These are phyloP conservation scores for Araneus ventricosus DNA, from an alignment of 1,140 invertebrate genomes.

Conservation along the genomic window DNA sequence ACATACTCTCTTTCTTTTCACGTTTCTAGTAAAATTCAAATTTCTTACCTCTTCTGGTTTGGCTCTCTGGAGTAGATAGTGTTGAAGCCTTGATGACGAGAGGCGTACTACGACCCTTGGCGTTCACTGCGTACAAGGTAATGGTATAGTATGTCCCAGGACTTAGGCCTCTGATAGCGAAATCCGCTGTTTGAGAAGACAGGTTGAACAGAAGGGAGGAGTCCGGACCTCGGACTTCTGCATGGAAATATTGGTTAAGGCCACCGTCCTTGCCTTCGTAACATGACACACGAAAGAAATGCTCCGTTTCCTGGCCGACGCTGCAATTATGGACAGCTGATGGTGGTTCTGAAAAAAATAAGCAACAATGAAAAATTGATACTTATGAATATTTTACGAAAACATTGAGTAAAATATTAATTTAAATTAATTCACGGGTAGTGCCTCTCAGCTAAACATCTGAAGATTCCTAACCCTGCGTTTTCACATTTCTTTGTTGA, in stretches of 20 bases:
- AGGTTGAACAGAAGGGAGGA: slow-evolving; percentile 51
- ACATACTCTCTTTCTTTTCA: neutral
- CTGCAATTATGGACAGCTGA: slow-evolving; percentile 77
- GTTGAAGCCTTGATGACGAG: slow-evolving; percentile 74
- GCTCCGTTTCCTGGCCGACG: slow-evolving; percentile 76
- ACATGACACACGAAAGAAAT: slow-evolving; percentile 76
- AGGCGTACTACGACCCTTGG: slow-evolving; percentile 85
- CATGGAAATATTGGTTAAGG: slow-evolving; percentile 74
- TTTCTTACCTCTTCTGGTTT: slow-evolving; percentile 74
- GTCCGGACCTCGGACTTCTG: slow-evolving; percentile 75
- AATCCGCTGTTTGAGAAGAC: slow-evolving; percentile 73
- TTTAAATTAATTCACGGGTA: neutral
- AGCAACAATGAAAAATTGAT: neutral
- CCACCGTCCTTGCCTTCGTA: slow-evolving; percentile 77
- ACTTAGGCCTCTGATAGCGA: slow-evolving; percentile 68
- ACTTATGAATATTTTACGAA: neutral
- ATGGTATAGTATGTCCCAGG: slow-evolving; percentile 78
- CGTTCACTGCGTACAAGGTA: slow-evolving; percentile 86
- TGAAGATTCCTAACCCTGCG: no score
- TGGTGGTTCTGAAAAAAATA: slow-evolving; percentile 82
- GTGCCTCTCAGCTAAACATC: no score
- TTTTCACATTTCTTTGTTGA: no score
- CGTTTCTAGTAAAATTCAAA: neutral
- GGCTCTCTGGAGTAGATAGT: slow-evolving; percentile 72
- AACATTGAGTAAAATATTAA: neutral